Base-by-base conservation (phyloP, 2,888 invertebrate genomes). In the Zonitis immaculata region DNA sequence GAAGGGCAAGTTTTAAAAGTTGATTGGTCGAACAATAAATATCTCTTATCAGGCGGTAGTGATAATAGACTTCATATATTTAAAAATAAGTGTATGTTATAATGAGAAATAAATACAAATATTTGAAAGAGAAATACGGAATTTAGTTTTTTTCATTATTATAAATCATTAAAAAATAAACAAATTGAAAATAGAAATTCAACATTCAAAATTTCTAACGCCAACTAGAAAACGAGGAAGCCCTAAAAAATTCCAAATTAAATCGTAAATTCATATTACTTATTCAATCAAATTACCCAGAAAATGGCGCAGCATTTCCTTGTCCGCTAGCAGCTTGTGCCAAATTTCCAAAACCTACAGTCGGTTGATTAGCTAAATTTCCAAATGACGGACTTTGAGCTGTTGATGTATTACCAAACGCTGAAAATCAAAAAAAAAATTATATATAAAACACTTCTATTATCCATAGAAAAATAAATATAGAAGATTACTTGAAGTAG, bases 21-120 rank as follows among this genome's bases (percentile, higher is more conserved):
- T 62, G 93, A 96, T 77, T 99, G 98, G 97, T 88, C 93, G 1
- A 87, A 91, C 76, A 86, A 89, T 0, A 80, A 88, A 47, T 82
- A 88, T 48, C 85, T 99, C 58, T 82, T 95, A 54, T 96, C 95
- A 54, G 98, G 97, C 27, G 91, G 94, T 9, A 86, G 91, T 28
- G 99, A 99, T 76, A 95, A 95, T 75, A 88, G 91, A 42, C 82
- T 99, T 47, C 87, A 96, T 75, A 86, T 94, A 73, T 95, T 88
- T 73, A 91, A 88, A 61, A 76, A 75, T 67, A 72, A 65, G 56
- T 63, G 69, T 51, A 47, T 62, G 43, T 32, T 44, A 27, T 25
- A 42, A n/a, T n/a, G n/a, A 48, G 20, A 26, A 52, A 52, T 52
- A 47, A 52, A 47, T 11, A n/a, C n/a, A 16, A 16, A 14, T 45